Evolutionary conservation across 2,797 vertebrate species (phyloP).

Genomic region (Sebastes taczanowskii): DNA sequence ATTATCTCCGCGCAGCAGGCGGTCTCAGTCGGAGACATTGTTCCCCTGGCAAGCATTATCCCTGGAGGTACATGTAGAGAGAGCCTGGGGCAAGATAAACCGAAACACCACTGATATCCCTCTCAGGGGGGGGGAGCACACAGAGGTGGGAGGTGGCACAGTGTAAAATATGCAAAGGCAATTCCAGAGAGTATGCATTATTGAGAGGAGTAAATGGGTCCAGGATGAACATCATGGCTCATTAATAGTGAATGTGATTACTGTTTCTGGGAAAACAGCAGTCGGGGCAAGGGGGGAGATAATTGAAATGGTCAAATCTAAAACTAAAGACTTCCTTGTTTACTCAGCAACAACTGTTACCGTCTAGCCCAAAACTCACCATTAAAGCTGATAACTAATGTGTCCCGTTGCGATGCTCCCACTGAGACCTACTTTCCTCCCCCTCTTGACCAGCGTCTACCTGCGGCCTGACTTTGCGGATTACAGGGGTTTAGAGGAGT

Average conservation of each 20-base stretch:
- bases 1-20: conserved; percentile 67
- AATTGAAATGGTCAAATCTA: conserved; percentile 72
- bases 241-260: conserved; percentile 84
- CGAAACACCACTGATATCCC: conserved; percentile 35
- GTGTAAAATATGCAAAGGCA: conserved; percentile 70
- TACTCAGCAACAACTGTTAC: conserved; percentile 66
- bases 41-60: conserved; percentile 43
- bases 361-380: conserved; percentile 31
- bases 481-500: background rate
- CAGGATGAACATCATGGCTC: conserved; percentile 77
- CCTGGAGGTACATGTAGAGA: conserved; percentile 32
- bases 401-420: background rate
- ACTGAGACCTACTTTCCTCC: background rate
- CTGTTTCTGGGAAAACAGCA: conserved; percentile 78
- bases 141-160: conserved; percentile 26
- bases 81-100: conserved; percentile 34
- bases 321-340: conserved; percentile 69
- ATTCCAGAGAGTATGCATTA: conserved; percentile 80
- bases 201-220: conserved; percentile 82
- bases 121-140: background rate
- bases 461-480: background rate
- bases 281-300: conserved; percentile 50
- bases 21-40: conserved; percentile 55
- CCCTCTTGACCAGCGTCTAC: background rate
- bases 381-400: conserved; percentile 25